Percentiles rank a stretch among this genome's conserved stretches.
Evolutionary conservation across 2,113 vertebrate genomes (phyloP).

Genomic region (Tympanuchus pallidicinctus): DNA sequence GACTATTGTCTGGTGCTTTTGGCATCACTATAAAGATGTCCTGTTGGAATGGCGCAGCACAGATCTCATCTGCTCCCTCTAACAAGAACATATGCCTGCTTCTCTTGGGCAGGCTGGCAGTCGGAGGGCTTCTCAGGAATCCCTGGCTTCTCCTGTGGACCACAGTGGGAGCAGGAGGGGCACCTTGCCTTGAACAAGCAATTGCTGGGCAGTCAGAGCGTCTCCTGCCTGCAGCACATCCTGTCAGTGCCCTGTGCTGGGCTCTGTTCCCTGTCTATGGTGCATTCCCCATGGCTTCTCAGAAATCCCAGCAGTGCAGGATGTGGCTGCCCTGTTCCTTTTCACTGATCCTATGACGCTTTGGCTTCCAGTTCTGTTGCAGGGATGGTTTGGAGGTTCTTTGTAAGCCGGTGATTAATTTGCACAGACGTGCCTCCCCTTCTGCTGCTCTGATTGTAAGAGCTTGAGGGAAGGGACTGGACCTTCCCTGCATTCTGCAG

Average conservation of each 20-base stretch:
- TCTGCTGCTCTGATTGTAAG: neutral
- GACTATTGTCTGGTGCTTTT: neutral
- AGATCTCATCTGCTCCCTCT: slow-evolving; percentile 23
- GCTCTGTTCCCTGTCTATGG: neutral
- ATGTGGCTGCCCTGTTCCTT: neutral
- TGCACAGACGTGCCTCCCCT: neutral
- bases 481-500: neutral
- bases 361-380: neutral
- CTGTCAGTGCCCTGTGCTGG: neutral
- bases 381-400: neutral
- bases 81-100: neutral
- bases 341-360: neutral
- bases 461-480: neutral
- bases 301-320: neutral
- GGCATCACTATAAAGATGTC: slow-evolving; percentile 18
- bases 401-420: neutral
- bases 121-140: neutral
- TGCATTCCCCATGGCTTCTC: rapidly evolving
- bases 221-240: neutral
- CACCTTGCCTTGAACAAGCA: neutral
- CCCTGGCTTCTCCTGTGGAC: rapidly evolving
- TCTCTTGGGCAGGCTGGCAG: neutral
- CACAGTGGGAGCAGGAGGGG: neutral
- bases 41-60: neutral
- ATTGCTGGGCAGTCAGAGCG: neutral